Base-by-base conservation (phyloP, 2,113 vertebrate genomes). In the Eubucco bourcierii region DNA sequence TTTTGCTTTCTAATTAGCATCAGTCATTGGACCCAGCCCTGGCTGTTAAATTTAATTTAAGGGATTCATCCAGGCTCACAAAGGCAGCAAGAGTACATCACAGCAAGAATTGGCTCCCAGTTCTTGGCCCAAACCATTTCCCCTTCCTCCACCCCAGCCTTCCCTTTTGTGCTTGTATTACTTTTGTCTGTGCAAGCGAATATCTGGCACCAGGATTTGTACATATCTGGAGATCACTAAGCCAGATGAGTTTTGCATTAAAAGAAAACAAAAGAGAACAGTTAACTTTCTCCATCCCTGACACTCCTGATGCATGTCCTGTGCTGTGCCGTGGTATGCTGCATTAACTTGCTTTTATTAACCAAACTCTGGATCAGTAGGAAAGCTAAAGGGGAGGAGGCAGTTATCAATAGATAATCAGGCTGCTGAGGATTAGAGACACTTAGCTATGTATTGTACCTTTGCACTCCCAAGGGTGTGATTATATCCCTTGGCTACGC, bases 381-480 rank as follows among this genome's bases (percentile, higher is more conserved):
- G 29, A 76, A 29, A 78, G 80, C 68, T 65, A 37, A 89, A 90
- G 87, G 80, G 76, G 80, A 96, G 65, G 65, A 90, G 87, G 61
- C 71, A 68, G 27, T 84, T 91, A 94, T 95, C 93, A 95, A 93
- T 73, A 90, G 96, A 88, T 83, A 89, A 93, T 76, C 79, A 63
- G n/a, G 71, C 44, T 87, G 72, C 78, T 80, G 84, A 66, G 82
- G 84, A 93, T 93, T 68, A 75, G 60, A 96, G 71, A 34, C 83
- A 80, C 67, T 94, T 82, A 90, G 70, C 15, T 77, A 50, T 83
- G 76, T 87, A 78, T 76, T 96, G 77, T 94, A 89, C 84, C 94
- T 96, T 90, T 90, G 47, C 29, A 86, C 44, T 95, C 85, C 87
- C 85, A 68, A 76, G 65, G 82, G 92, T n/a, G 74, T 64, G 81